A percentile compares a stretch with the other conserved stretches of the same genome.
Evolutionary conservation across 2,797 vertebrate species (phyloP).

Genomic region (Myotis findleyi): DNA sequence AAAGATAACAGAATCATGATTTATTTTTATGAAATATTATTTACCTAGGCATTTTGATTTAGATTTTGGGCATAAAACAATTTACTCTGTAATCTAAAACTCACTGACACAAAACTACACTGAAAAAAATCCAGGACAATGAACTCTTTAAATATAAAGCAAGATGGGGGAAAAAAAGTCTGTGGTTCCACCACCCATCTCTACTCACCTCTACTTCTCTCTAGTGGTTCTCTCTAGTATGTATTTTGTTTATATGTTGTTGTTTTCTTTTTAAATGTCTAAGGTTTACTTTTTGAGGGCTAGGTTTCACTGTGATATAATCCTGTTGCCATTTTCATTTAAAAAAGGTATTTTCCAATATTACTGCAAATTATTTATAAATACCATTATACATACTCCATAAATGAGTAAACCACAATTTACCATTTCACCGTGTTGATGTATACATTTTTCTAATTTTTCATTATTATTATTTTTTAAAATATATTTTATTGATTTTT

Average conservation of each 20-base stretch:
- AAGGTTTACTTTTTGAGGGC: not conserved
- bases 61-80: conserved; percentile 42
- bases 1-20: conserved; percentile 43
- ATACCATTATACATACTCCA: not conserved
- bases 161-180: conserved; percentile 9
- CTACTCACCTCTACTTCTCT: not conserved
- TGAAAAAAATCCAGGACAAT: conserved; percentile 43
- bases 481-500: too few relatives aligned
- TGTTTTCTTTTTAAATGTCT: not conserved
- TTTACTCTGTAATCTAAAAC: conserved; percentile 48
- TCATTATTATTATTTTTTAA: not conserved
- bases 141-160: conserved; percentile 32
- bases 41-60: conserved; percentile 46
- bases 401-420: conserved; percentile 1
- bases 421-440: not conserved
- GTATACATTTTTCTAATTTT: conserved; percentile 12
- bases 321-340: not conserved
- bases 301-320: not conserved
- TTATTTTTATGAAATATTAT: not conserved
- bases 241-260: not conserved
- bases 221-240: not conserved
- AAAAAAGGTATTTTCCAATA: not conserved
- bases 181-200: not conserved
- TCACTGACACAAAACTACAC: conserved; percentile 20
- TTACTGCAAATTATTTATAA: conserved; percentile 39